These are phyloP conservation scores for Nomada ferruginata DNA, from an alignment of 2,888 invertebrate genomes.

Conservation along the genomic window DNA sequence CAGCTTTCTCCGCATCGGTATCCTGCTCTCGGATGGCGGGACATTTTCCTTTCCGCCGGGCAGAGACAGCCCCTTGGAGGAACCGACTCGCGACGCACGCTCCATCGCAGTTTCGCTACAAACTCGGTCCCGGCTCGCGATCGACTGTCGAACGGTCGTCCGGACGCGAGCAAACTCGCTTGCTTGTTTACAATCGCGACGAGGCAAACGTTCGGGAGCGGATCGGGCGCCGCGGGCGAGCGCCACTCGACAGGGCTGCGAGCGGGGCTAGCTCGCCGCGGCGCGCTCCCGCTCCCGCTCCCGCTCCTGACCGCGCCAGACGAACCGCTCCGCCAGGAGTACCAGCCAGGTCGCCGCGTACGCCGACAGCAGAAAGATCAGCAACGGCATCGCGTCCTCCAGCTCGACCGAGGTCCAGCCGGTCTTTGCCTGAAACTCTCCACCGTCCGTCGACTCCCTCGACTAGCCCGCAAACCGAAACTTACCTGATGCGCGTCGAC, in stretches of 20 bases:
- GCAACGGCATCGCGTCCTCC: slow-evolving; percentile 76
- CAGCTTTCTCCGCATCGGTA: neutral
- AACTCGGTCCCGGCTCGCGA: neutral
- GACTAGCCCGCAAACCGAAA: neutral
- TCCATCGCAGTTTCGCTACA: neutral
- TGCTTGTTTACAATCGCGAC: slow-evolving; percentile 24
- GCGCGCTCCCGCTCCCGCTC: no score
- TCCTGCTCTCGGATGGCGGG: neutral
- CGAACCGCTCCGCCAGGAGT: slow-evolving; percentile 64
- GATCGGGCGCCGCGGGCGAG: no score
- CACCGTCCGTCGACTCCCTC: no score
- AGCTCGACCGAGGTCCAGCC: slow-evolving; percentile 77
- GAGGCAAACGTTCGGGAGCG: neutral
- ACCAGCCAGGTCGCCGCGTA: slow-evolving; percentile 64
- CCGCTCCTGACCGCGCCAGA: neutral
- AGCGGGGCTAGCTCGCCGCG: neutral
- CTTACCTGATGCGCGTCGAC: slow-evolving; percentile 32
- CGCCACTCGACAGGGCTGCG: no score
- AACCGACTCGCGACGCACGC: neutral
- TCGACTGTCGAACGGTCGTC: neutral
- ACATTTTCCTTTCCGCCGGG: slow-evolving; percentile 40
- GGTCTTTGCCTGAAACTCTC: slow-evolving; percentile 47
- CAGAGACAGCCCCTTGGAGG: neutral
- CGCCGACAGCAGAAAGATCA: slow-evolving; percentile 71
- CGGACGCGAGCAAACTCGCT: neutral